A percentile compares a stretch with the other conserved stretches of the same genome.
These are phyloP conservation scores for Reinhardtius hippoglossoides DNA, from an alignment of 2,113 vertebrate species.

Conservation along the genomic window DNA sequence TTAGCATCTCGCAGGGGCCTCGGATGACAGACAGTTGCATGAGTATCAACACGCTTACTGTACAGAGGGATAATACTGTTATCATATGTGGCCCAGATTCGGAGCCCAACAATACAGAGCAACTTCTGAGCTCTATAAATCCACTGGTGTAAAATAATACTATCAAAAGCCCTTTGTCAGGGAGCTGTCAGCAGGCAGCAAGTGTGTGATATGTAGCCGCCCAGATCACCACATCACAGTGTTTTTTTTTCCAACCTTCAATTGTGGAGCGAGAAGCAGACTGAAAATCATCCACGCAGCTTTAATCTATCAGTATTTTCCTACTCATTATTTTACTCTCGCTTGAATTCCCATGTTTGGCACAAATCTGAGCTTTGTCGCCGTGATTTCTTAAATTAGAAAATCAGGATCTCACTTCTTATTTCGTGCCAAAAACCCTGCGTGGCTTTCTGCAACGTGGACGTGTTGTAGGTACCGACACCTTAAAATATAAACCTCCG, in stretches of 20 bases:
- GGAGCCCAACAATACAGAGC: conserved; percentile 49
- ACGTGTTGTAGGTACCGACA: neutral
- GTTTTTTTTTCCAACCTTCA: conserved; percentile 11
- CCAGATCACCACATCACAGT: neutral
- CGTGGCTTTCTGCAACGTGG: neutral
- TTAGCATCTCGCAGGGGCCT: conserved; percentile 59
- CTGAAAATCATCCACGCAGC: neutral
- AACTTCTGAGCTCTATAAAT: conserved; percentile 56
- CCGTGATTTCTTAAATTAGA: neutral
- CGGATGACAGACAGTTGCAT: conserved; percentile 47
- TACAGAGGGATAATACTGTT: conserved; percentile 61
- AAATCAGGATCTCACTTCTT: conserved; percentile 2
- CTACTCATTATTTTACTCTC: neutral
- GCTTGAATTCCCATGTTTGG: conserved; percentile 10
- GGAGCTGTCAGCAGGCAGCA: conserved; percentile 39
- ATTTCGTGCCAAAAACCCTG: neutral
- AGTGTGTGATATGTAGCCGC: conserved; percentile 17
- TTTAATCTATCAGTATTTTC: neutral
- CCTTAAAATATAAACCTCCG: conserved; percentile 36
- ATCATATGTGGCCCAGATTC: conserved; percentile 67
- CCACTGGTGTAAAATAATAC: conserved; percentile 16
- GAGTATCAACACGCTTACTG: conserved; percentile 40
- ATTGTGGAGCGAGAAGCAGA: neutral
- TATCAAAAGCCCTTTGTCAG: conserved; percentile 29
- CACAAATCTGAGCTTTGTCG: neutral